Conservation (phyloP, 1,140 invertebrate genomes). For the Bursaphelenchus mucronatus region DNA sequence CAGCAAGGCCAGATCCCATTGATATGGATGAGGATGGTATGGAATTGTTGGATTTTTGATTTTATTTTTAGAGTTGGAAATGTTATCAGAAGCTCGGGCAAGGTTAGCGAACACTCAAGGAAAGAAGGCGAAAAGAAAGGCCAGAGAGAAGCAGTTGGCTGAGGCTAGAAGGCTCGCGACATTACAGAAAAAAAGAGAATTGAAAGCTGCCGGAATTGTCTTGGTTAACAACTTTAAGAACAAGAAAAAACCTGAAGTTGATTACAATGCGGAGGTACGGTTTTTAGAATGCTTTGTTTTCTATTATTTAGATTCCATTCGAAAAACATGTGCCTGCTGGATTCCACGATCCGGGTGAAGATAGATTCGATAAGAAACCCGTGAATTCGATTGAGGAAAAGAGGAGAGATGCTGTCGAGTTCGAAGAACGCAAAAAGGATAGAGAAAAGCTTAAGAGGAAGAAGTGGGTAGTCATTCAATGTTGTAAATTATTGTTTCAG, state of each 20-base stretch:
- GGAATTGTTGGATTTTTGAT: conserved; percentile 4
- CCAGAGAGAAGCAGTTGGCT: conserved; percentile 94
- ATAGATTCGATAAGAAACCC: conserved; percentile 47
- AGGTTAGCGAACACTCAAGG: conserved; percentile 97
- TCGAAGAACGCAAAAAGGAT: conserved; percentile 74
- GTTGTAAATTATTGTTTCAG: conserved; percentile 30
- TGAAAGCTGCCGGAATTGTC: conserved; percentile 93
- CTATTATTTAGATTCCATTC: conserved; percentile 51
- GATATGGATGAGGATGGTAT: conserved; percentile 99
- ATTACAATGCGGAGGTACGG: conserved; percentile 96
- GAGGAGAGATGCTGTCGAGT: conserved; percentile 41
- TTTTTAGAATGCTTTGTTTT: conserved; percentile 75
- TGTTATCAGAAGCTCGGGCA: conserved; percentile 96
- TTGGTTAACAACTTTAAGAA: conserved; percentile 65
- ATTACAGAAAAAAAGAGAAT: conserved; percentile 88
- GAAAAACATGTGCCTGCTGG: conserved; percentile 57
- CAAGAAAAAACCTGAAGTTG: conserved; percentile 75
- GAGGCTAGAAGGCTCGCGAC: conserved; percentile 91
- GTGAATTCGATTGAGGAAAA: conserved; percentile 41
- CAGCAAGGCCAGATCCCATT: conserved; percentile 95
- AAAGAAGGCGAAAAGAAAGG: conserved; percentile 98
- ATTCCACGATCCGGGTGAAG: conserved; percentile 57
- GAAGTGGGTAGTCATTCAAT: conserved; percentile 32
- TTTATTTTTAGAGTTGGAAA: conserved; percentile 78
- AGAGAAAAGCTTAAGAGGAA: conserved; percentile 67